Evolutionary conservation across 2,113 vertebrate species (phyloP), one percentile per base, ranked within the genome.

Genomic region (Menura novaehollandiae): DNA sequence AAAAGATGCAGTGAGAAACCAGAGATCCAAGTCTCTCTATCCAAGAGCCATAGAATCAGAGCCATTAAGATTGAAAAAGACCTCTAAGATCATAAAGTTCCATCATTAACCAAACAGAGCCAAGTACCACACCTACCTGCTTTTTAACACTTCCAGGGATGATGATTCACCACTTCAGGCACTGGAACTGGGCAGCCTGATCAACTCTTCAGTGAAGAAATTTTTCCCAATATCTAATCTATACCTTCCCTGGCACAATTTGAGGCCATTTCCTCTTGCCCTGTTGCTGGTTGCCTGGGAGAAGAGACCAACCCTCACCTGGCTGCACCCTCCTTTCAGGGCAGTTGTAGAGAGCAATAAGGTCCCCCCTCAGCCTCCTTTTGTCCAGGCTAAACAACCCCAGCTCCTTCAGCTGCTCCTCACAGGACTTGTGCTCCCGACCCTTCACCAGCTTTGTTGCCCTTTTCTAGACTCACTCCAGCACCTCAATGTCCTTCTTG

Each of bases 391-490:
- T 32, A 22, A 83, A 62, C 14, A 55, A 7, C 5, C 2, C 1
- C 17, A 60, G 33, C 28, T 59, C 46, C 33, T 6, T 60, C 39
- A 47, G 17, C 26, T 3, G 1, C 22, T 37, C 10, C 32, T 49
- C 41, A 22, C 32, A 35, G 18, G 14, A 41, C 41, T 22, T 11
- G 6, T 6, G 4, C 2, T 83, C 26, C 71, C 55, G 55, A 84
- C 10, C 10, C 17, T 83, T 47, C 15, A 18, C 14, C 47, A 69
- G 55, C 21, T 47, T 26, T 0, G 0, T 0, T 62, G 47, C 39
- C 24, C 13, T 53, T 35, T 71, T 41, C 78, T 47, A 7, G n/a
- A 83, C 10, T 43, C 1, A 1, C 26, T 69, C 47, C 63, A 69
- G 15, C 35, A 41, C 16, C 49, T 32, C 41, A 21, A 6, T 5